Evolutionary conservation across 1,140 invertebrate genomes (phyloP).

Genomic region (Planococcus citri): DNA sequence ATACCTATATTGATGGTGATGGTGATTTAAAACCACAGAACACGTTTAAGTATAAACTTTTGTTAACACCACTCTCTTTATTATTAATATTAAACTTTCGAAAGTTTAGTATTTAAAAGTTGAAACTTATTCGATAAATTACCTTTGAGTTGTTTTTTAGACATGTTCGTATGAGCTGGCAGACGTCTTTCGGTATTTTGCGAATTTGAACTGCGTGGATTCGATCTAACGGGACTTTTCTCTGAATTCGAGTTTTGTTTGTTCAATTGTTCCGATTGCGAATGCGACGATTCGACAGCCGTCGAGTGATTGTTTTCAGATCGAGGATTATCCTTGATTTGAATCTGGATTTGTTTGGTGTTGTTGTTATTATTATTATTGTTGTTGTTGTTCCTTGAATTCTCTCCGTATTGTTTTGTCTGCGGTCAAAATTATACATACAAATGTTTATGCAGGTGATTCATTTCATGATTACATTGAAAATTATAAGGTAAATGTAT

Average conservation of each 20-base stretch:
- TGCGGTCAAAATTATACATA: not conserved
- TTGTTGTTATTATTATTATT: not conserved
- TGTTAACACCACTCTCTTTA: not conserved
- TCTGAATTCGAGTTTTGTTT: not conserved
- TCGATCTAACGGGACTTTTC: not conserved
- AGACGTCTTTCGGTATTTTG: not conserved
- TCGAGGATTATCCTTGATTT: not conserved
- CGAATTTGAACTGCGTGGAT: not conserved
- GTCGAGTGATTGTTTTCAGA: not conserved
- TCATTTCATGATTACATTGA: no score
- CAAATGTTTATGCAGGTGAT: no score
- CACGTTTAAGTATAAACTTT: no score
- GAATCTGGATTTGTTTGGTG: not conserved
- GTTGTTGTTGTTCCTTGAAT: not conserved
- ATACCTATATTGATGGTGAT: no score
- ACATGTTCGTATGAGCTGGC: not conserved
- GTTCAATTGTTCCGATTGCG: not conserved
- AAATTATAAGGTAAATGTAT: no score
- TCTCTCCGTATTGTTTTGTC: not conserved
- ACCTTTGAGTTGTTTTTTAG: not conserved
- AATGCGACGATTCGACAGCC: not conserved
- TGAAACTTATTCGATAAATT: not conserved
- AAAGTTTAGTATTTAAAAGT: not conserved
- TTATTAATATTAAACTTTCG: not conserved
- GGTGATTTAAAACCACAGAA: no score